Evolutionary conservation across 1,140 invertebrate species (phyloP).

Genomic region (Cherax destructor): DNA sequence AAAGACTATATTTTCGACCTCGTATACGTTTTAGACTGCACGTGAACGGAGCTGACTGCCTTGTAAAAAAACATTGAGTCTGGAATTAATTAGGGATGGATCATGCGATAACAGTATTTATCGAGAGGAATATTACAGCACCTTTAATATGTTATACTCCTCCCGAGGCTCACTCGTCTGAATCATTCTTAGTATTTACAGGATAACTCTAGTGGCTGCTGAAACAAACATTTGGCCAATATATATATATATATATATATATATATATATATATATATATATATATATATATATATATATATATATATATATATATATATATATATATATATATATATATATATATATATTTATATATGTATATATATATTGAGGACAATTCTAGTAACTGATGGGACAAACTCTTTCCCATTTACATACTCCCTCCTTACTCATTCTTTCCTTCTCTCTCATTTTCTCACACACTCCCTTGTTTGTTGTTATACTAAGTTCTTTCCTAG

Average conservation of each 20-base stretch:
- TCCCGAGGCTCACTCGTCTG: not conserved
- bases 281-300: too few relatives aligned
- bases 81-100: not conserved
- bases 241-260: too few relatives aligned
- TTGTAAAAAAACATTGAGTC: not conserved
- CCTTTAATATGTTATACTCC: slow-evolving; percentile 21
- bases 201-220: too few relatives aligned
- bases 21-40: not conserved
- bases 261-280: too few relatives aligned
- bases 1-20: not conserved
- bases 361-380: too few relatives aligned
- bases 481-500: too few relatives aligned
- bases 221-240: too few relatives aligned
- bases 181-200: too few relatives aligned
- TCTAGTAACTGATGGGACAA: too few relatives aligned
- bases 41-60: not conserved
- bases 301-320: too few relatives aligned
- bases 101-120: not conserved
- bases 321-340: too few relatives aligned
- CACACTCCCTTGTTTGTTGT: not conserved
- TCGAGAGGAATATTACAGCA: slow-evolving; percentile 23
- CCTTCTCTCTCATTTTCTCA: not conserved
- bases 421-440: not conserved
- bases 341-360: too few relatives aligned
- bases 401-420: not conserved